phyloP scores from a whole-genome alignment of 1,140 invertebrate species.

The Brachionus plicatilis region DNA sequence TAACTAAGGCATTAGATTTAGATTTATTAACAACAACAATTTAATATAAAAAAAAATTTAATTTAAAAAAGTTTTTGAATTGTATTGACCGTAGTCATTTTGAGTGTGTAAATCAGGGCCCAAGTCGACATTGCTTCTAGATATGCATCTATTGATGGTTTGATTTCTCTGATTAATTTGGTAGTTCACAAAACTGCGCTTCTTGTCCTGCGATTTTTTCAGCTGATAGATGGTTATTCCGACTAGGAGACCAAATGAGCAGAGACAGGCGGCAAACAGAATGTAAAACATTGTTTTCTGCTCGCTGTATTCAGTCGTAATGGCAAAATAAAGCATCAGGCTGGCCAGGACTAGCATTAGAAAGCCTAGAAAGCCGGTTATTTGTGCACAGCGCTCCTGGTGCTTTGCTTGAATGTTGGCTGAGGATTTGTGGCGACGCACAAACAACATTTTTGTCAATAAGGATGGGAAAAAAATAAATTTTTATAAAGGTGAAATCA shows the following conservation, averaged over 20 bases:
- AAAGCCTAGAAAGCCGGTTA: not conserved
- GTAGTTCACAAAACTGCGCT: not conserved
- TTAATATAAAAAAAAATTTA: not conserved
- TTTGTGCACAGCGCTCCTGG: not conserved
- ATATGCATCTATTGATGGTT: not conserved
- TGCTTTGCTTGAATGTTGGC: not conserved
- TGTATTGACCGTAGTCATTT: not conserved
- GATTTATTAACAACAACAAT: too few relatives aligned
- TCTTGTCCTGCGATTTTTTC: slow-evolving; percentile 11
- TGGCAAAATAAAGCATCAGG: slow-evolving; percentile 19
- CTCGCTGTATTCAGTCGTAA: slow-evolving; percentile 15
- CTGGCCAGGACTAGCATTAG: not conserved
- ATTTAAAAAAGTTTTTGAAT: not conserved
- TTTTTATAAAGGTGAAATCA: not conserved
- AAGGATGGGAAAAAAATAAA: not conserved
- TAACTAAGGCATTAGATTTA: too few relatives aligned
- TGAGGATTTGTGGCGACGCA: not conserved
- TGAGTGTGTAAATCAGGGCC: not conserved
- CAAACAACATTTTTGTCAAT: slow-evolving; percentile 9
- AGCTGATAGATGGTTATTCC: not conserved
- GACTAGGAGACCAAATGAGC: not conserved
- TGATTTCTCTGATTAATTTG: not conserved
- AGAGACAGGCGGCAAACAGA: not conserved
- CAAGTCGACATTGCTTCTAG: not conserved
- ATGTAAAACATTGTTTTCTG: slow-evolving; percentile 38